Conservation (phyloP, 2,113 vertebrate genomes). For the Heterotis niloticus region DNA sequence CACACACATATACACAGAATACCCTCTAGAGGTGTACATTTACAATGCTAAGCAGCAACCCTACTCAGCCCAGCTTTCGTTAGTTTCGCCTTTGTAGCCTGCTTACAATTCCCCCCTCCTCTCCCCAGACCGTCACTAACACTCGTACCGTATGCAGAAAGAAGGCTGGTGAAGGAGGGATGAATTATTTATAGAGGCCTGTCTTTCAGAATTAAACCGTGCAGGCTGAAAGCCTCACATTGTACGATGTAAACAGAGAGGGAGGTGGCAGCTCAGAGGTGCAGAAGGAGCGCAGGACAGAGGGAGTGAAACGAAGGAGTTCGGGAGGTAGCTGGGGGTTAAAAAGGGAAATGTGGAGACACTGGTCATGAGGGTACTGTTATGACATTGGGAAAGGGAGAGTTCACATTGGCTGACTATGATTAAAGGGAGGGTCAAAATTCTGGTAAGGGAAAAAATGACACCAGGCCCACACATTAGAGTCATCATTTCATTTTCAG, state of each 20-base stretch:
- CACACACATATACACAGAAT: background rate
- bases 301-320: conserved; percentile 5
- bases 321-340: background rate
- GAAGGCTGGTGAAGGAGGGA: conserved; percentile 56
- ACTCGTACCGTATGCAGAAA: conserved; percentile 59
- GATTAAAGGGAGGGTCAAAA: conserved; percentile 11
- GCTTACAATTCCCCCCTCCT: conserved; percentile 26
- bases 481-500: conserved; percentile 33
- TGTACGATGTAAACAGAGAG: conserved; percentile 47
- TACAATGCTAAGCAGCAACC: conserved; percentile 47
- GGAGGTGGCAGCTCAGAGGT: conserved; percentile 12
- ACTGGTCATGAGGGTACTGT: background rate
- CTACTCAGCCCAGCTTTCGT: conserved; percentile 38
- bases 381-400: background rate
- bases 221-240: conserved; percentile 64
- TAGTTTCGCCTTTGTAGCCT: conserved; percentile 42
- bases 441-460: conserved; percentile 20
- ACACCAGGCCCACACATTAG: conserved; percentile 17
- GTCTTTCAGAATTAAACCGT: conserved; percentile 70
- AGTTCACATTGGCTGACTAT: background rate
- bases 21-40: conserved; percentile 34
- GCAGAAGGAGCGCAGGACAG: conserved; percentile 15
- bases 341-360: background rate
- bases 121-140: conserved; percentile 47
- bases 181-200: conserved; percentile 69